Conservation (phyloP, 2,113 vertebrate genomes). For the Triplophysa tibetana region DNA sequence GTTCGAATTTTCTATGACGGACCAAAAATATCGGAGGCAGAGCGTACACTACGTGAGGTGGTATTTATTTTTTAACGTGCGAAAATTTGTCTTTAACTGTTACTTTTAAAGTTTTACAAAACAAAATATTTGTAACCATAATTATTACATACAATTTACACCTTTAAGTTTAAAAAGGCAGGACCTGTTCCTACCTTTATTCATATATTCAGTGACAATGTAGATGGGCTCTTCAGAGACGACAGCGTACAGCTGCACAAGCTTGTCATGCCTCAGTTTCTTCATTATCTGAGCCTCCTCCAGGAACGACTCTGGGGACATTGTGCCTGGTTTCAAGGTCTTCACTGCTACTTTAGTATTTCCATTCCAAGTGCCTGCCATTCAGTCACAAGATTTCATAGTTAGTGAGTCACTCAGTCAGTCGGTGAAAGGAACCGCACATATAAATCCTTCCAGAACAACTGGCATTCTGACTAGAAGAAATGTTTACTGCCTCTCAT, state of each 20-base stretch:
- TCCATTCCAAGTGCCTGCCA: slow-evolving; percentile 93
- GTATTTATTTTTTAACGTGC: no score
- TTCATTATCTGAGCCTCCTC: slow-evolving; percentile 99
- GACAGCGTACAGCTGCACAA: slow-evolving; percentile 97
- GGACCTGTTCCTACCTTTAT: slow-evolving; percentile 82
- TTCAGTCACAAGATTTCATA: slow-evolving; percentile 11
- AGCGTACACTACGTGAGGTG: no score
- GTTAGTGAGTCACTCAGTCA: background rate
- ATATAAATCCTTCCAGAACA: slow-evolving; percentile 16
- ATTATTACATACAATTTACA: no score
- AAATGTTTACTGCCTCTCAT: background rate
- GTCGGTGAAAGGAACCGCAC: slow-evolving; percentile 8
- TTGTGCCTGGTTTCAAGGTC: slow-evolving; percentile 97
- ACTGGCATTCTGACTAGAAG: slow-evolving; percentile 10
- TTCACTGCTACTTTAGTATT: slow-evolving; percentile 99
- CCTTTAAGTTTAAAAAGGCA: background rate
- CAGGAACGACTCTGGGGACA: slow-evolving; percentile 98
- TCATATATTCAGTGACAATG: slow-evolving; percentile 98
- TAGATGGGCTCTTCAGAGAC: slow-evolving; percentile 99
- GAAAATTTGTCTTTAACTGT: no score
- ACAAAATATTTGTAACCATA: no score
- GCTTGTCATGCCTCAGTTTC: slow-evolving; percentile 95
- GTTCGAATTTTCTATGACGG: no score
- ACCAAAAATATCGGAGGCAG: no score
- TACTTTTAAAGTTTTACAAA: no score